phyloP scores from a whole-genome alignment of 2,888 invertebrate genomes.

The Listrodromus nycthemerus region DNA sequence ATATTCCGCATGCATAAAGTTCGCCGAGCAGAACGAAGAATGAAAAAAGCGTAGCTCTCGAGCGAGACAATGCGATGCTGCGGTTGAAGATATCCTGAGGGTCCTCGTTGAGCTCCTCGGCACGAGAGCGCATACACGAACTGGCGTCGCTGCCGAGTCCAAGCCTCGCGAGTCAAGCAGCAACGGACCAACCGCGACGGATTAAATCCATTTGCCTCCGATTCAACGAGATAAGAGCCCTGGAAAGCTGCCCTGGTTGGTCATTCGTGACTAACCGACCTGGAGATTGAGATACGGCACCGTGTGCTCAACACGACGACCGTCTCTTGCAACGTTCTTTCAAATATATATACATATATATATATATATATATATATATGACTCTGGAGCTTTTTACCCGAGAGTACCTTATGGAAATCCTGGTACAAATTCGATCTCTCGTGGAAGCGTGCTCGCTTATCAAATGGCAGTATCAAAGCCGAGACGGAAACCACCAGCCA shows the following conservation, averaged over 20 bases:
- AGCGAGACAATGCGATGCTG: constrained; percentile 14
- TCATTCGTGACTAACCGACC: constrained; percentile 61
- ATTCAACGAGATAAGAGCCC: constrained; percentile 63
- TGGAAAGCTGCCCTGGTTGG: constrained; percentile 48
- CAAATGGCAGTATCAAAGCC: constrained; percentile 25
- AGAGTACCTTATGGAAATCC: constrained; percentile 40
- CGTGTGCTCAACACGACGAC: constrained; percentile 48
- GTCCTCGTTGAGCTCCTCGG: constrained; percentile 1
- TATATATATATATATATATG: background rate
- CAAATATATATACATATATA: background rate
- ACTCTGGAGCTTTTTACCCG: constrained; percentile 20
- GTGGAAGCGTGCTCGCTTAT: constrained; percentile 8
- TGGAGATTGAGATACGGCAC: constrained; percentile 63
- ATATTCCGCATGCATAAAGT: constrained; percentile 23
- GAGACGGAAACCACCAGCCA: background rate
- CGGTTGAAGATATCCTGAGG: background rate
- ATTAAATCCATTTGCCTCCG: constrained; percentile 66
- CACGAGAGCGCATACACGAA: constrained; percentile 29
- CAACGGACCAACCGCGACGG: constrained; percentile 49
- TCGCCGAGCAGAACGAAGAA: constrained; percentile 6
- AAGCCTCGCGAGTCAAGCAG: constrained; percentile 24
- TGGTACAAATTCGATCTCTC: background rate
- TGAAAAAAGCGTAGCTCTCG: constrained; percentile 4
- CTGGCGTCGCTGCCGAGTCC: constrained; percentile 57
- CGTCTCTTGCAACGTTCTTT: constrained; percentile 3